Base-by-base conservation (phyloP, 2,888 invertebrate genomes). In the Meandrusa payeni region DNA sequence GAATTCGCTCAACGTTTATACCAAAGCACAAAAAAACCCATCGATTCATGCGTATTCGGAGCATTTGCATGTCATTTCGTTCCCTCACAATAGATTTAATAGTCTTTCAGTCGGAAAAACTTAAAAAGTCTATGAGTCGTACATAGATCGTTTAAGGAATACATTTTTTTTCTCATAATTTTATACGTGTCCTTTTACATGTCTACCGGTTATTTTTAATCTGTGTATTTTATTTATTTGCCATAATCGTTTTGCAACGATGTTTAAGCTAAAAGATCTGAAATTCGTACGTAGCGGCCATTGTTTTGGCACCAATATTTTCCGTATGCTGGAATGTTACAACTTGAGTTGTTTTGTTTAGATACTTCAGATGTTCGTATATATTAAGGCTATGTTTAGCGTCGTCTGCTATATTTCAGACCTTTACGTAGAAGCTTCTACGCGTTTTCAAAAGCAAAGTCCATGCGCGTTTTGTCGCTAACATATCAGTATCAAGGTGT, bases 11-110 rank as follows among this genome's bases (percentile, higher is more conserved):
- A 87, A 86, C 74, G 71, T 82, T 83, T 83, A 87, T 87, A 87
- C 86, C 86, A 87, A 87, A 87, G 87, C 85, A 83, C 87, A 83
- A 82, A 75, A n/a, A 31, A 81, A 72, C 87, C 87, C 87, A 87
- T 83, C 87, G 87, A 86, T 79, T 78, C 82, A 75, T 77, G 74
- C 72, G 70, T 75, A 76, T 71, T 76, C 66, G 69, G 74, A 78
- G 74, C 79, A 78, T 73, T 76, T 70, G 70, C 75, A 69, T 73
- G 74, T 77, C 76, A 73, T 74, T 73, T 44, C 17, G 59, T 67
- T 69, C 57, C 63, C 64, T 69, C 70, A 72, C 73, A 59, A 65
- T 85, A 85, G 86, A 87, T 86, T 87, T 81, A 75, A 77, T 79
- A 81, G 87, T 86, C 85, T 85, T 87, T 87, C 87, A 79, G 48